Evolutionary conservation across 1,140 invertebrate genomes (phyloP).

Genomic region (Theocolax elegans): DNA sequence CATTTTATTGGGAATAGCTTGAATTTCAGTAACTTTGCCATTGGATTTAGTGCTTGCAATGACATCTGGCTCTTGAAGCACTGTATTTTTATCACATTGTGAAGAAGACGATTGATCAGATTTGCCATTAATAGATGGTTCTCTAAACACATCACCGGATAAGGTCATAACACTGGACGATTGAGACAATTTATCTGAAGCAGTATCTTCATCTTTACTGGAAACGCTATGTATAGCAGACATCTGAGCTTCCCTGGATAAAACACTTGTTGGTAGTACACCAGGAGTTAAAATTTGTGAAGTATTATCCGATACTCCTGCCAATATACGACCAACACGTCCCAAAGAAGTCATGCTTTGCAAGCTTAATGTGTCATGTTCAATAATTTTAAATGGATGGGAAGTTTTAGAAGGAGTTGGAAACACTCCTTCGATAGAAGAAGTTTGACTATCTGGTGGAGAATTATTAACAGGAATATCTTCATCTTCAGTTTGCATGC

Average conservation of each 20-base stretch:
- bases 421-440: constrained; percentile 71
- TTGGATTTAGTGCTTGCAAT: constrained; percentile 90
- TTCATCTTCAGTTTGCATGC: constrained; percentile 86
- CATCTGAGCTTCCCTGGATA: constrained; percentile 59
- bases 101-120: constrained; percentile 51
- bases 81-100: constrained; percentile 55
- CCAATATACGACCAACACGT: constrained; percentile 79
- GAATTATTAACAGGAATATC: constrained; percentile 74
- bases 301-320: constrained; percentile 71
- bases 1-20: constrained; percentile 66
- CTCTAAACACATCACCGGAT: constrained; percentile 59
- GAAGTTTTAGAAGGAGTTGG: constrained; percentile 70
- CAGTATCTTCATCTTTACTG: constrained; percentile 62
- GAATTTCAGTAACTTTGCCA: constrained; percentile 55
- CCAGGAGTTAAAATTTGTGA: constrained; percentile 58
- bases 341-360: constrained; percentile 88
- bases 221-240: constrained; percentile 58
- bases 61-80: constrained; percentile 88
- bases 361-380: constrained; percentile 86
- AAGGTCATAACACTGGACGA: constrained; percentile 61
- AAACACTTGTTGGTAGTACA: constrained; percentile 47
- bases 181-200: constrained; percentile 62
- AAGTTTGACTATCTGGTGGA: constrained; percentile 83
- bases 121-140: constrained; percentile 54
- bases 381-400: constrained; percentile 85